Evolutionary conservation across 2,888 invertebrate genomes (phyloP), one percentile per base, ranked within the genome.

Genomic region (Anthrax anthrax): DNA sequence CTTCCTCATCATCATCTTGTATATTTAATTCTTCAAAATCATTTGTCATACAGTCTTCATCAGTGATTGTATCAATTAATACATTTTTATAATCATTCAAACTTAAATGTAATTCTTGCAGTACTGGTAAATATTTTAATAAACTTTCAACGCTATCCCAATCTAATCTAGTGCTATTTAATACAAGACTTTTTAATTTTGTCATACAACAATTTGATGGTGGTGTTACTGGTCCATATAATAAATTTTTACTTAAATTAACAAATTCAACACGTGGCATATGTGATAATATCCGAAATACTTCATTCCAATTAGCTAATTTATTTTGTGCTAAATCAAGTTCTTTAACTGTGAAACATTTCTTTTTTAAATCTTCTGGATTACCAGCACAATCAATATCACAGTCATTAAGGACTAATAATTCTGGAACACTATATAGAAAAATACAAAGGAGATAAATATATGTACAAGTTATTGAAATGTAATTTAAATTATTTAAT

Each of bases 271-370:
- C 80, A 55, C 82, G 78, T 27, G 92, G 92, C 75, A 91, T 87
- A 62, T 87, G 83, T 60, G 83, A 78, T 51, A 95, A 68, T 58
- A 95, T 86, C 50, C 80, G 81, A 63, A 91, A 84, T 19, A 95
- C 88, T 76, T 95, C 91, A 56, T 78, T 76, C 91, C 94, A 92
- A 60, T 86, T 80, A 50, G 80, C 78, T 18, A 95, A 75, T 63
- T 85, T 84, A 68, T 96, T 96, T 64, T 92, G 88, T 37, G 94
- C 91, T 57, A 96, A 74, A 66, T 96, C 95, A 55, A 95, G 74
- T 67, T 95, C 95, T 56, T 87, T 83, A n/a, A 95, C 92, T 57
- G 84, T 81, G 44, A 83, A 81, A 64, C 89, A 91, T 64, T 87
- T 87, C 56, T 81, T 83, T 37, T 82, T 79, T 47, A 91, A 73